These are phyloP conservation scores for Synchiropus splendidus DNA, from an alignment of 2,113 vertebrate species.

Conservation along the genomic window DNA sequence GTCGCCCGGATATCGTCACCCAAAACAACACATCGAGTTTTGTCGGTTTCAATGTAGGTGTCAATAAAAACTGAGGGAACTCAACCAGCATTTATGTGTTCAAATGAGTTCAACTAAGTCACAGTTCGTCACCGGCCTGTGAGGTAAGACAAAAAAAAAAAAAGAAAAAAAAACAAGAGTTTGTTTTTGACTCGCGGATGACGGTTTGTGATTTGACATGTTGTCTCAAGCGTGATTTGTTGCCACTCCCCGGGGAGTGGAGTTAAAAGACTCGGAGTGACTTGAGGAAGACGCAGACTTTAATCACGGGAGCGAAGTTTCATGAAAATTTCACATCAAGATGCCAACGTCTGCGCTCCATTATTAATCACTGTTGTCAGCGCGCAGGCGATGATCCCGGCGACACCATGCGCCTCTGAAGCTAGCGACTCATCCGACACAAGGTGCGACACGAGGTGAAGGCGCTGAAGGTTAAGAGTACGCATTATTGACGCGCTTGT, in stretches of 20 bases:
- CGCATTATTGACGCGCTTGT: slow-evolving; percentile 27
- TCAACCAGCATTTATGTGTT: too few species aligned
- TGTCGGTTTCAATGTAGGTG: too few species aligned
- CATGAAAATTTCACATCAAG: slow-evolving; percentile 63
- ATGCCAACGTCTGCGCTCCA: slow-evolving; percentile 61
- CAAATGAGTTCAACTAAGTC: too few species aligned
- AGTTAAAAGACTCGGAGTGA: slow-evolving; percentile 61
- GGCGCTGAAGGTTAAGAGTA: slow-evolving; percentile 1
- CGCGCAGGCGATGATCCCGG: slow-evolving; percentile 42
- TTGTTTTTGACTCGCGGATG: slow-evolving; percentile 38
- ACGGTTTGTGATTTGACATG: slow-evolving; percentile 56
- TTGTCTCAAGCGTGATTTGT: slow-evolving; percentile 64
- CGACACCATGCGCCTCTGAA: slow-evolving; percentile 57
- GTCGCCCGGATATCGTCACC: too few species aligned
- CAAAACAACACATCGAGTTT: too few species aligned
- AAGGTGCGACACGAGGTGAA: too few species aligned
- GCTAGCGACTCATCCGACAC: slow-evolving; percentile 42
- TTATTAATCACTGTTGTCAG: slow-evolving; percentile 66
- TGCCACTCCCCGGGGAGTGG: slow-evolving; percentile 54
- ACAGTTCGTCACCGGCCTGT: too few species aligned
- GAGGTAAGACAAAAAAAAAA: not conserved
- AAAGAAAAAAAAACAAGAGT: slow-evolving; percentile 5
- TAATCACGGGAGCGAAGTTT: slow-evolving; percentile 63
- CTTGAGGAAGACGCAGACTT: slow-evolving; percentile 61
- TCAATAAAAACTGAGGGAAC: too few species aligned